Evolutionary conservation across 2,888 invertebrate genomes (phyloP).

Genomic region (Choristoneura rosaceana): DNA sequence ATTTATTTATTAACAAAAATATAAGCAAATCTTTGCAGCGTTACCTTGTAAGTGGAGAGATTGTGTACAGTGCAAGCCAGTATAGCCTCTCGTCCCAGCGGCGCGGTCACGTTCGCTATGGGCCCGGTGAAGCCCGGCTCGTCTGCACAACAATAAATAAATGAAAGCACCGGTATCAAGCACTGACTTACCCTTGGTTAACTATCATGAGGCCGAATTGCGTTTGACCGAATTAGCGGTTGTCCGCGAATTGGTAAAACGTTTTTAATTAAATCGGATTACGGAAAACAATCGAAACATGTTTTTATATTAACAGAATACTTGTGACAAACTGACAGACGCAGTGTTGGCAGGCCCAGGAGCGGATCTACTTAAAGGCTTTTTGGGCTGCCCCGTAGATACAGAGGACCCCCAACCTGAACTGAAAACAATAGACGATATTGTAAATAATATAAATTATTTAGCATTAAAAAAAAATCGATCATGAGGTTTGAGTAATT

Average conservation of each 20-base stretch:
- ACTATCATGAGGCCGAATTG: background rate
- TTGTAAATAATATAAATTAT: too few species aligned
- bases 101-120: slow-evolving; percentile 92
- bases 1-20: background rate
- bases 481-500: too few species aligned
- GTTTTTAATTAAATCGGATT: background rate
- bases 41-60: slow-evolving; percentile 93
- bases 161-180: slow-evolving; percentile 27
- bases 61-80: slow-evolving; percentile 93
- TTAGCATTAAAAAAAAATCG: too few species aligned
- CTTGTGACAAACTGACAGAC: too few species aligned
- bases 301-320: too few species aligned
- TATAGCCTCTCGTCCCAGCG: slow-evolving; percentile 93
- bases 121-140: slow-evolving; percentile 93
- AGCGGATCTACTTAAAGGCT: too few species aligned
- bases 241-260: too few species aligned
- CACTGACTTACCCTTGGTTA: background rate
- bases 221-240: background rate
- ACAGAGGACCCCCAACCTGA: too few species aligned
- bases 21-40: background rate
- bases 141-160: slow-evolving; percentile 74
- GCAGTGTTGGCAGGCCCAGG: too few species aligned
- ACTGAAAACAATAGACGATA: too few species aligned
- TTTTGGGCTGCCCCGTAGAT: too few species aligned
- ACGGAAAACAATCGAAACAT: too few species aligned